Percentiles rank a stretch among this genome's conserved stretches.
These are phyloP conservation scores for Amphiprion ocellaris DNA, from an alignment of 2,113 vertebrate genomes.

Conservation along the genomic window DNA sequence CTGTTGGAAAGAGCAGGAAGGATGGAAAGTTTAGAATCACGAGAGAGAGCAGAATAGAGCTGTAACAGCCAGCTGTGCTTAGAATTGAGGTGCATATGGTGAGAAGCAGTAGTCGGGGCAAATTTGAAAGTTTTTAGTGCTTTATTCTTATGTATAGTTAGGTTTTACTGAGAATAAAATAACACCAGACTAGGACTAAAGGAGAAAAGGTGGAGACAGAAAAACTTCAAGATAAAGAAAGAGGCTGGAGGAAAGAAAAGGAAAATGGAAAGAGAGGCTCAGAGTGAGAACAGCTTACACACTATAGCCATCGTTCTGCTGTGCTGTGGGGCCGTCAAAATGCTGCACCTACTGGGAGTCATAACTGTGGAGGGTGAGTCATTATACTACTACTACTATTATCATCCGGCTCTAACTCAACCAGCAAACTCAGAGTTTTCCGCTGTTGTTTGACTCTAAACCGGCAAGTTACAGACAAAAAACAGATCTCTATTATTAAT, in stretches of 20 bases:
- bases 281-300: constrained; percentile 88
- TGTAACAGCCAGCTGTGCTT: not conserved
- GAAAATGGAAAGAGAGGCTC: constrained; percentile 80
- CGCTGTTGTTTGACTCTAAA: not conserved
- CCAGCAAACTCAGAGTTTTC: not conserved
- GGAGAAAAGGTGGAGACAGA: not conserved
- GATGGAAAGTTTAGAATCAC: constrained; percentile 18
- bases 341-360: constrained; percentile 92
- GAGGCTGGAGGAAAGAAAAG: not conserved
- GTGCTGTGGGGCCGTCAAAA: constrained; percentile 90
- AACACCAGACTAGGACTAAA: not conserved
- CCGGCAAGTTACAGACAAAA: not conserved
- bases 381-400: not conserved
- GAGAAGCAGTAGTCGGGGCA: not conserved
- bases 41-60: constrained; percentile 2
- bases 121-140: constrained; percentile 6
- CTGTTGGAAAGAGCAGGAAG: constrained; percentile 29
- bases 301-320: constrained; percentile 90
- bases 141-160: not conserved
- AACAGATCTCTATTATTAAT: not conserved
- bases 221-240: constrained; percentile 7
- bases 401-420: not conserved
- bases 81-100: not conserved
- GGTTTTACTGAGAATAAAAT: not conserved
- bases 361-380: constrained; percentile 93